Base-by-base conservation (phyloP, 2,888 invertebrate species). In the Phasia obesa region DNA sequence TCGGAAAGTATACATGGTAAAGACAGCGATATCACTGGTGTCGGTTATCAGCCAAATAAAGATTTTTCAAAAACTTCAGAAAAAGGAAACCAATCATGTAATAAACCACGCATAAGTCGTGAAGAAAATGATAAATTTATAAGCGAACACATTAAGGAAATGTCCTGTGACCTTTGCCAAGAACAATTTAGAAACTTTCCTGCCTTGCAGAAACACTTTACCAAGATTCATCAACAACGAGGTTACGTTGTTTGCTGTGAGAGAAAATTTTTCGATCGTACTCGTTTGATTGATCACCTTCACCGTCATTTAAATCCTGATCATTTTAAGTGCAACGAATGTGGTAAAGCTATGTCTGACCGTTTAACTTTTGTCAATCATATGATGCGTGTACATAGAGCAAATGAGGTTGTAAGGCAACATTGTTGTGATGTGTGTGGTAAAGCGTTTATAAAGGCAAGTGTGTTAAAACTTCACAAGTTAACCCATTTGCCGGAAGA, bases 201-300 rank as follows among this genome's bases (percentile, higher is more conserved):
- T 7, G 51, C 76, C 25, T 42, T 85, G 53, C 83, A 70, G 19
- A 67, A 67, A 35, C 85, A 85, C 23, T 85, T 83, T 47, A 62
- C 51, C 0, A 13, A 35, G 9, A 17, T 31, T 15, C 85, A 85
- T 42, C 75, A 90, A 38, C 86, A 87, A 23, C 69, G 55, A 27
- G 91, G 91, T 2, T 91, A 90, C 76, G 88, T 88, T 0, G 82
- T 88, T 9, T 91, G 91, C 55, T 91, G 91, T 76, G 90, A 90
- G 70, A 89, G 89, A 55, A 91, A 91, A 76, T 90, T 90, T 53
- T 89, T 88, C 59, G 89, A 89, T 51, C 88, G 90, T 0, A 88
- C 89, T 6, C 87, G 89, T 9, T 86, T 91, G 44, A 87, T 90
- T 9, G 91, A 91, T 67, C 91, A 91, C 73, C 90, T 91, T 0